Evolutionary conservation across 2,113 vertebrate genomes (phyloP), one percentile per base, ranked within the genome.

Genomic region (Formicarius rufipectus): DNA sequence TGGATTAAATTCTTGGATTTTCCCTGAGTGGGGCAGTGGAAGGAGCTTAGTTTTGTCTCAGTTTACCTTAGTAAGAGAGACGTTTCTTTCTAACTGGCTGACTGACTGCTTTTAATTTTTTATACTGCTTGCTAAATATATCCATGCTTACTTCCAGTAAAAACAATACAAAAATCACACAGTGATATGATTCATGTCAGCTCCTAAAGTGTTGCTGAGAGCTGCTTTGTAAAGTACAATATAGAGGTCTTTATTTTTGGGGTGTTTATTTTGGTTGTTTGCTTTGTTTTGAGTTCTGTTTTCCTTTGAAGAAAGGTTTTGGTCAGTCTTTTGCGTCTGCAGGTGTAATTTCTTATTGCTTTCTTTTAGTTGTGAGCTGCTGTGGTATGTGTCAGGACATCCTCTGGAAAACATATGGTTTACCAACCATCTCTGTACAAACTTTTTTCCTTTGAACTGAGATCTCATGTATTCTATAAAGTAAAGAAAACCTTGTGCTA

Each of bases 331-430:
- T 80, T 90, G 88, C 45, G 14, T 93, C 92, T 96, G 86, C 87
- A 87, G 66, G 87, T 96, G 79, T 90, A 27, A 13, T 82, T 93
- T 95, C 74, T 93, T 87, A 30, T 10, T 93, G 91, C 87, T 93
- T 95, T 28, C 55, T 95, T 85, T 87, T 96, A 96, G 92, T 96
- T 94, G 59, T 95, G 86, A 95, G 66, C 88, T 73, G 67, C 79
- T 95, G 90, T 92, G 79, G 78, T 95, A 92, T 9, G 76, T 96
- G 80, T 96, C 81, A 88, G 86, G 84, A 95, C 79, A 91, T 94
- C 86, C 87, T 92, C 91, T 96, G 95, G 93, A 93, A 92, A 84
- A 85, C 95, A 95, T 96, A 95, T 97, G 92, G 88, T 89, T 94
- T 92, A 87, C 71, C 55, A 91, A 60, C 69, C 80, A 40, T 44